phyloP scores from a whole-genome alignment of 2,888 invertebrate species.

The Pterostichus niger region DNA sequence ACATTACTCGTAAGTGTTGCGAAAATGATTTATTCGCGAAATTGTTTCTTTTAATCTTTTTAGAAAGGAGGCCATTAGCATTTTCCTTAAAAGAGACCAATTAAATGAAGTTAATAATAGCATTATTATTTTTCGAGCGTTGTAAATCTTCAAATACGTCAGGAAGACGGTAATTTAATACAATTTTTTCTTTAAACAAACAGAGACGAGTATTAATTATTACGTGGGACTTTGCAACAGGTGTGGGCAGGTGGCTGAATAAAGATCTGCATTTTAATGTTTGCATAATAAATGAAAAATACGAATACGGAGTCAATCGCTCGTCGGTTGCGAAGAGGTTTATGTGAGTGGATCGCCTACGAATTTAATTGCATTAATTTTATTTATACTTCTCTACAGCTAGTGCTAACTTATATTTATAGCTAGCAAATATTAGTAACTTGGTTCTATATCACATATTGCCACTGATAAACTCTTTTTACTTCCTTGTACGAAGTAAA shows the following conservation, averaged over 20 bases:
- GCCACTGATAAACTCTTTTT: not conserved
- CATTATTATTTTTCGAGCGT: not conserved
- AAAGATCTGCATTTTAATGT: conserved; percentile 56
- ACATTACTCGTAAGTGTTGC: conserved; percentile 28
- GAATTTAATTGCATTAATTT: conserved; percentile 47
- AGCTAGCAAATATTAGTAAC: conserved; percentile 18
- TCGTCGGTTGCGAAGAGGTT: not conserved
- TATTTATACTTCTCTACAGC: conserved; percentile 36
- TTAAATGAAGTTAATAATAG: conserved; percentile 41
- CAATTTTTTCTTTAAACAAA: conserved; percentile 40
- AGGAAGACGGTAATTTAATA: conserved; percentile 59
- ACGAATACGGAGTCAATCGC: conserved; percentile 15
- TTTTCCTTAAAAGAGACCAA: conserved; percentile 48
- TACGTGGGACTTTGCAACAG: conserved; percentile 39
- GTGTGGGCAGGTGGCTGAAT: conserved; percentile 57
- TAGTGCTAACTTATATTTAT: conserved; percentile 45
- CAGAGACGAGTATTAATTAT: conserved; percentile 55
- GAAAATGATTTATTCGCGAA: conserved; percentile 42
- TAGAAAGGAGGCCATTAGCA: conserved; percentile 37
- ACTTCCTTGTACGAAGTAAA: too few relatives aligned
- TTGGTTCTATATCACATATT: conserved; percentile 3
- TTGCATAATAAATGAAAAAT: conserved; percentile 55
- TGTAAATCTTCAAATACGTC: conserved; percentile 57
- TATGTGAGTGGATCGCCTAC: conserved; percentile 28
- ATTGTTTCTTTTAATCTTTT: not conserved